Percentiles rank a stretch among this genome's conserved stretches.
Conservation (phyloP, 2,888 invertebrate species). For the Eilema caniola region DNA sequence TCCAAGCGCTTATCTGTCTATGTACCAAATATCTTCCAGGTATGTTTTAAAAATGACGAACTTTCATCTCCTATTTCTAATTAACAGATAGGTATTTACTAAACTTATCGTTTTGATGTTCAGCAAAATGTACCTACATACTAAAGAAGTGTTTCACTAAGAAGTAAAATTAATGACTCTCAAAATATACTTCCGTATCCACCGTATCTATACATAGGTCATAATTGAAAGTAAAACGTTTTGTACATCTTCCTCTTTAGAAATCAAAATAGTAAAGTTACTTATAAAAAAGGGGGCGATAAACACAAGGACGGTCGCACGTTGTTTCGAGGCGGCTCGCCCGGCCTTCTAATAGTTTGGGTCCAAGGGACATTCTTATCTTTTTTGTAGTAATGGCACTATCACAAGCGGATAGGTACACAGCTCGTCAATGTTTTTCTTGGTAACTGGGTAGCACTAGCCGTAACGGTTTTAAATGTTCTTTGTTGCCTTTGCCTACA, state of each 20-base stretch:
- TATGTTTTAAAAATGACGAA: too few species aligned
- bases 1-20: too few species aligned
- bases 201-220: too few species aligned
- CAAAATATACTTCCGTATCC: too few species aligned
- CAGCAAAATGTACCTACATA: too few species aligned
- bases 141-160: too few species aligned
- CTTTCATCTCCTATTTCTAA: too few species aligned
- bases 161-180: too few species aligned
- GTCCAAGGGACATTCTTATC: slow-evolving; percentile 37
- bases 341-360: slow-evolving; percentile 21
- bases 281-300: slow-evolving; percentile 39
- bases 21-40: too few species aligned
- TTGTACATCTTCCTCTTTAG: slow-evolving; percentile 30
- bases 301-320: slow-evolving; percentile 20
- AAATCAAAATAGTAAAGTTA: slow-evolving; percentile 29
- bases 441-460: slow-evolving; percentile 12
- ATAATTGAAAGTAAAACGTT: slow-evolving; percentile 44
- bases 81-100: too few species aligned
- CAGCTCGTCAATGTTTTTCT: slow-evolving; percentile 10
- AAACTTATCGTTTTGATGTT: too few species aligned
- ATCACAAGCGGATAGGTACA: not conserved
- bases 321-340: slow-evolving; percentile 25
- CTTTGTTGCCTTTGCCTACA: not conserved
- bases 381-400: slow-evolving; percentile 27
- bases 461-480: slow-evolving; percentile 9